Evolutionary conservation across 2,797 vertebrate species (phyloP).

Genomic region (Halcyon chelicuti): DNA sequence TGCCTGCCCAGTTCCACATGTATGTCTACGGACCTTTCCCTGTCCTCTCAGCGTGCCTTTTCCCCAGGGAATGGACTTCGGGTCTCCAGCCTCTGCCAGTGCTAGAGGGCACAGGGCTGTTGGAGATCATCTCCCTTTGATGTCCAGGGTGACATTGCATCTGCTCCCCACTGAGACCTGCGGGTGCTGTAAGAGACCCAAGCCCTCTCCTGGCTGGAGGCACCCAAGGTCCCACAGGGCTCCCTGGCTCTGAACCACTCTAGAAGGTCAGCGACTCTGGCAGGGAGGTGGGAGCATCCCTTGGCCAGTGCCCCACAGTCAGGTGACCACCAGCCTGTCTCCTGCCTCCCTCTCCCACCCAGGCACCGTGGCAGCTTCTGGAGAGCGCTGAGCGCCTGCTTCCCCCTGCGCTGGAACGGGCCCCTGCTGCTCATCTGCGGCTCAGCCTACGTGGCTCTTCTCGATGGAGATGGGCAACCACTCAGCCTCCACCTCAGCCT

Average conservation of each 20-base stretch:
- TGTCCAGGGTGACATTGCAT: background rate
- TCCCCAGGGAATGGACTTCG: background rate
- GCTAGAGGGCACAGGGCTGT: rapidly evolving
- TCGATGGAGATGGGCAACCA: rapidly evolving
- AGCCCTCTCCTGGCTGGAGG: too few species aligned
- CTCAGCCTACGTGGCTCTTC: background rate
- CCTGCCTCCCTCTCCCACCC: background rate
- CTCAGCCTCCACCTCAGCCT: background rate
- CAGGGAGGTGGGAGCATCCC: background rate
- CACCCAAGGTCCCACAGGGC: background rate
- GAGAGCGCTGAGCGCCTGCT: background rate
- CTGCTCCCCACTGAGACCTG: background rate
- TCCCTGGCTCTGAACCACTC: background rate
- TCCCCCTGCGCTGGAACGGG: background rate
- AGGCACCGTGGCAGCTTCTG: conserved; percentile 31
- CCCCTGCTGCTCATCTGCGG: background rate
- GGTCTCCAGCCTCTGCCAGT: background rate
- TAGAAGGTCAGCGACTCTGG: background rate
- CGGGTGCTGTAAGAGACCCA: background rate
- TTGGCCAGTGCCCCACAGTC: rapidly evolving
- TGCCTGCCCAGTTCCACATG: rapidly evolving
- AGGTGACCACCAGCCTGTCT: background rate
- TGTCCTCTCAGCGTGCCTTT: background rate
- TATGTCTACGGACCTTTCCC: background rate
- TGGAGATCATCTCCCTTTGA: background rate